Conservation (phyloP, 23 tunicate genomes). For the Oikopleura dioica region DNA sequence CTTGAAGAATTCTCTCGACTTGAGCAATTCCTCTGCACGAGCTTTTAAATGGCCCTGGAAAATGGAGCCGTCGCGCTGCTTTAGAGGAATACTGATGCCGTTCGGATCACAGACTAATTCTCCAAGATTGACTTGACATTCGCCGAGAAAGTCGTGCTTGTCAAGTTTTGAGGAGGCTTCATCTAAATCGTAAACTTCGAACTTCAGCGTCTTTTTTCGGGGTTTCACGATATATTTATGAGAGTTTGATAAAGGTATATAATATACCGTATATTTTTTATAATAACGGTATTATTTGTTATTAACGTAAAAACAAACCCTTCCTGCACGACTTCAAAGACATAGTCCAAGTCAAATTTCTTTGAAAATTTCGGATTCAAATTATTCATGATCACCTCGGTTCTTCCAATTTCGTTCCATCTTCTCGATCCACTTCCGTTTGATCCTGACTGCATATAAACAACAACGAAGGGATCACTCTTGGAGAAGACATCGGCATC, state of each 20-base stretch:
- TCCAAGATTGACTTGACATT: constrained; percentile 26
- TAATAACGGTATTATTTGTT: no score
- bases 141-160: constrained; percentile 67
- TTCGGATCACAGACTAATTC: constrained; percentile 27
- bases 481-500: neutral
- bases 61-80: no score
- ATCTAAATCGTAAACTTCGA: constrained; percentile 47
- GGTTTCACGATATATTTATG: no score
- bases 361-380: constrained; percentile 34
- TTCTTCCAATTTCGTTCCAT: constrained; percentile 27
- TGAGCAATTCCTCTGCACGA: no score
- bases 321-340: constrained; percentile 58
- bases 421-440: neutral
- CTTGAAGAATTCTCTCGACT: no score
- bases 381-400: constrained; percentile 28
- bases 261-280: no score
- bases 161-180: constrained; percentile 20
- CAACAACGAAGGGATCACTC: neutral
- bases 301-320: no score
- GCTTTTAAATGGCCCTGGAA: no score
- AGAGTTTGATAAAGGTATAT: no score
- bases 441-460: neutral
- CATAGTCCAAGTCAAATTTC: constrained; percentile 30
- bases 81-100: no score
- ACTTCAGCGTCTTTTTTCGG: constrained; percentile 28